phyloP scores from a whole-genome alignment of 2,888 invertebrate species.

The Synergus japonicus region DNA sequence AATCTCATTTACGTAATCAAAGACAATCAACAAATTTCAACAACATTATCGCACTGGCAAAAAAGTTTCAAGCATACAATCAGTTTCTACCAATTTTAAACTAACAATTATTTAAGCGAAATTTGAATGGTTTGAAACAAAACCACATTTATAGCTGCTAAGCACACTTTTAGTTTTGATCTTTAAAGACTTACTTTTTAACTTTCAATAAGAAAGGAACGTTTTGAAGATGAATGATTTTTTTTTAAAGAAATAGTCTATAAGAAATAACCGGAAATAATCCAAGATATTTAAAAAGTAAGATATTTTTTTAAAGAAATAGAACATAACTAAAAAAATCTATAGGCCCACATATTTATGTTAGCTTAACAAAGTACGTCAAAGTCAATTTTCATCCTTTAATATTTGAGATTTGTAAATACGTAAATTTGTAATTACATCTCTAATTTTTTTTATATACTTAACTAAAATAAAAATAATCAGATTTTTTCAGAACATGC shows the following conservation, averaged over 20 bases:
- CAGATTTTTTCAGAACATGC: conserved; percentile 1
- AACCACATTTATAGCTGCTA: background rate
- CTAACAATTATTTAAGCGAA: conserved; percentile 6
- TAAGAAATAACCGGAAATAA: no score
- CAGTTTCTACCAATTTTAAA: background rate
- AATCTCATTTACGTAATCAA: conserved; percentile 43
- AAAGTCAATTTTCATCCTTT: conserved; percentile 9
- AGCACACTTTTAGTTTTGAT: conserved; percentile 2
- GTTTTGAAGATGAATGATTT: conserved; percentile 1
- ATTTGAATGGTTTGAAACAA: background rate
- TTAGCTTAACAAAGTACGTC: conserved; percentile 1
- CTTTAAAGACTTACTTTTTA: conserved; percentile 12
- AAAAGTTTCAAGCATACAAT: conserved; percentile 12
- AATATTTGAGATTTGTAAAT: conserved; percentile 31
- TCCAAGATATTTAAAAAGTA: no score
- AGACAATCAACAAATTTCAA: conserved; percentile 28
- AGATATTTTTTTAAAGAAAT: background rate
- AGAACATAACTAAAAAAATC: conserved; percentile 4
- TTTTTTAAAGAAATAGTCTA: background rate
- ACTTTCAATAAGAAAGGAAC: conserved; percentile 1
- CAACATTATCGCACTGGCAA: conserved; percentile 11
- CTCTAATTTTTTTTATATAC: conserved; percentile 13
- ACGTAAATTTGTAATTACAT: conserved; percentile 9
- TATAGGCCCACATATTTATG: background rate
- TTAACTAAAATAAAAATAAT: conserved; percentile 14